phyloP scores from a whole-genome alignment of 2,113 vertebrate genomes.

The Limanda limanda region DNA sequence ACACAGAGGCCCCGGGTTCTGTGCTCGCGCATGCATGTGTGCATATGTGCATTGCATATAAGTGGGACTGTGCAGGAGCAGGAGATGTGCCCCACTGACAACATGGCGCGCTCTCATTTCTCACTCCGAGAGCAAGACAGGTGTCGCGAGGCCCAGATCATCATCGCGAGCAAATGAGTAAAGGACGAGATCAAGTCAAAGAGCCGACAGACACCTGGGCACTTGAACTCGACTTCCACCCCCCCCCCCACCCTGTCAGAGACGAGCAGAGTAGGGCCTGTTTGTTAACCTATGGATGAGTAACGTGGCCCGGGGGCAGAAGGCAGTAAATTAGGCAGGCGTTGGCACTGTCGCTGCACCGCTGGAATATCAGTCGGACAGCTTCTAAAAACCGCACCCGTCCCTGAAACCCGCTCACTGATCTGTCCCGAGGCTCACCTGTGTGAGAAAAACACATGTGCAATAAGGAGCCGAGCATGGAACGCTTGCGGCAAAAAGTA shows the following conservation, averaged over 20 bases:
- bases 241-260: conserved; percentile 36
- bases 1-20: conserved; percentile 8
- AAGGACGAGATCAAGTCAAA: conserved; percentile 6
- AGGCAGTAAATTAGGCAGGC: conserved; percentile 72
- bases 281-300: conserved; percentile 74
- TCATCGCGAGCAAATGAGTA: conserved; percentile 12
- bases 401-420: conserved; percentile 47
- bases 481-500: conserved; percentile 14
- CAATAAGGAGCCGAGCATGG: conserved; percentile 45
- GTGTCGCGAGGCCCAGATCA: conserved; percentile 41
- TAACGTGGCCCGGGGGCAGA: conserved; percentile 67
- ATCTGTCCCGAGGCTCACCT: conserved; percentile 63
- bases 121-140: conserved; percentile 41
- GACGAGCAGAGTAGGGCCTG: conserved; percentile 52
- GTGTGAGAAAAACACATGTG: conserved; percentile 59
- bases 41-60: conserved; percentile 42
- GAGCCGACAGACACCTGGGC: conserved; percentile 68
- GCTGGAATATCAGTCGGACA: conserved; percentile 72
- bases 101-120: conserved; percentile 30
- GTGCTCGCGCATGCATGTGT: conserved; percentile 15
- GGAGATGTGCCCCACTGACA: conserved; percentile 24
- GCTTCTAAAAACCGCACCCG: conserved; percentile 65
- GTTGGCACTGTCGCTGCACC: conserved; percentile 66
- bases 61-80: conserved; percentile 24
- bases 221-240: conserved; percentile 59